Evolutionary conservation across 2,797 vertebrate genomes (phyloP).

Genomic region (Sebastes reedi): DNA sequence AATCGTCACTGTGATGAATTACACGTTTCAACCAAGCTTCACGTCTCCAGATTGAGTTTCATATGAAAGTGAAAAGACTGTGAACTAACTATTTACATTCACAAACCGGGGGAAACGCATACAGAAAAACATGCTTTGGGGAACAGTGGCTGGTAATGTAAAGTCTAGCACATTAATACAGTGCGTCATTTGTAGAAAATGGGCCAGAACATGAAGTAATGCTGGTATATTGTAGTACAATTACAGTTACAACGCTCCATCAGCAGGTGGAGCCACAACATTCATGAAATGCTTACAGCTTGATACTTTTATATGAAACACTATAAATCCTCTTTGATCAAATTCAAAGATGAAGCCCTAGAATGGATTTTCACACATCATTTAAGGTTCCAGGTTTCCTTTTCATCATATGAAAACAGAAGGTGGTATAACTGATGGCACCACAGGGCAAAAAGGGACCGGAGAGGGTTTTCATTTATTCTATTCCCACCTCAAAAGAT

Average conservation of each 20-base stretch:
- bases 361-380: neutral
- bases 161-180: neutral
- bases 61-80: neutral
- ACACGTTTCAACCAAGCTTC: neutral
- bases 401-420: neutral
- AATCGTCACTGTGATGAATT: neutral
- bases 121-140: neutral
- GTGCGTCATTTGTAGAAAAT: neutral
- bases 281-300: neutral
- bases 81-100: neutral
- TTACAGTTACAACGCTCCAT: constrained; percentile 10
- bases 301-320: neutral
- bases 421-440: neutral
- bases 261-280: constrained; percentile 58
- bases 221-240: neutral
- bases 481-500: neutral
- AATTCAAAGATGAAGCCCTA: neutral
- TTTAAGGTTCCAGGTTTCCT: neutral
- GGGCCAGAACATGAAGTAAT: neutral
- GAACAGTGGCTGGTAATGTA: neutral
- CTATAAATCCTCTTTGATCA: neutral
- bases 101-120: neutral
- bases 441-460: neutral
- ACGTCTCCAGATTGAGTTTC: neutral
- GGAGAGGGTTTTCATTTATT: neutral